These are phyloP conservation scores for Actinopyga echinites DNA, from an alignment of 53 echinoderm and acorn worm species.

Conservation along the genomic window DNA sequence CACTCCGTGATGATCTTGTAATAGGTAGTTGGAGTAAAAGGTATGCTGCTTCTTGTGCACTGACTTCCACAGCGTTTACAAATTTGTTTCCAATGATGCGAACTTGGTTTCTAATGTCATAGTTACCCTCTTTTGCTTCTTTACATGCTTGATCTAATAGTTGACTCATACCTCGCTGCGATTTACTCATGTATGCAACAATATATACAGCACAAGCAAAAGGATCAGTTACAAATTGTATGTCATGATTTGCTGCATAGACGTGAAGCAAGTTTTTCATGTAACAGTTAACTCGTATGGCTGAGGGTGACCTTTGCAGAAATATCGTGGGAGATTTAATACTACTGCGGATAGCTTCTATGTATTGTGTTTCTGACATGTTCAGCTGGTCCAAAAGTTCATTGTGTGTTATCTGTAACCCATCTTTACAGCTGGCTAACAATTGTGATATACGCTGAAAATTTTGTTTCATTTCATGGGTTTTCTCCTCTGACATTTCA, in stretches of 20 bases:
- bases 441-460: not conserved
- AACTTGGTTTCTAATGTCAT: not conserved
- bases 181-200: conserved; percentile 40
- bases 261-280: not conserved
- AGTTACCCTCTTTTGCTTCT: conserved; percentile 24
- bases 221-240: conserved; percentile 16
- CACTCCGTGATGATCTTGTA: not conserved
- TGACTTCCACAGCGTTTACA: conserved; percentile 22
- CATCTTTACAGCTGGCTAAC: not conserved
- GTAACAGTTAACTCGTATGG: not conserved
- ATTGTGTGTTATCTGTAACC: not conserved
- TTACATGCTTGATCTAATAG: conserved; percentile 12
- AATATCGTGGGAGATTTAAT: not conserved
- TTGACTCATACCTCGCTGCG: conserved; percentile 39
- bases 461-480: not conserved
- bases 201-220: conserved; percentile 37
- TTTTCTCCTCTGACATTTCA: no score
- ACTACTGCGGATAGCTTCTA: not conserved
- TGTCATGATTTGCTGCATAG: conserved; percentile 17
- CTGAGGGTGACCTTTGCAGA: not conserved
- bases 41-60: conserved; percentile 39
- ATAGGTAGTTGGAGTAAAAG: conserved; percentile 28
- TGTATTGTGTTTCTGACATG: not conserved
- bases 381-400: no score
- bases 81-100: conserved; percentile 35